Evolutionary conservation across 2,888 invertebrate species (phyloP).

Genomic region (Ferrisia virgata): DNA sequence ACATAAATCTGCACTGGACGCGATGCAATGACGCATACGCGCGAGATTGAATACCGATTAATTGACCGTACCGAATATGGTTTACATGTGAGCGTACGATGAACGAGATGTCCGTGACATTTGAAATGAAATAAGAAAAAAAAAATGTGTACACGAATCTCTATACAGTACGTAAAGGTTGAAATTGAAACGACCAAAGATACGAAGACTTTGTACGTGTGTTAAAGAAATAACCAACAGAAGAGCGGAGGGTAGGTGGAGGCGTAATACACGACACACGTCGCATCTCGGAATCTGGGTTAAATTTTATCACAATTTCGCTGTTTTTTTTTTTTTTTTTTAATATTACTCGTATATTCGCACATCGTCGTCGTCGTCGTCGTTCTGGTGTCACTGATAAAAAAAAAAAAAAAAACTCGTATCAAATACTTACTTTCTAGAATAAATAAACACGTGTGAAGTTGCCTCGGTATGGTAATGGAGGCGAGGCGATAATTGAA

Average conservation of each 20-base stretch:
- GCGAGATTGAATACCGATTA: not conserved
- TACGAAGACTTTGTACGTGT: constrained; percentile 2
- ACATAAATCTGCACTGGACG: not conserved
- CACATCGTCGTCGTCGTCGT: too few relatives aligned
- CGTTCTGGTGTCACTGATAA: not conserved
- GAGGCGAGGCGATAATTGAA: not conserved
- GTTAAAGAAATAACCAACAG: not conserved
- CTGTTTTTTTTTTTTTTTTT: not conserved
- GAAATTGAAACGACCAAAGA: not conserved
- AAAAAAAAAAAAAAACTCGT: too few relatives aligned
- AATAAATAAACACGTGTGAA: not conserved
- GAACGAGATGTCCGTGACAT: not conserved
- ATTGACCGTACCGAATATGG: not conserved
- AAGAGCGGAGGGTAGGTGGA: not conserved
- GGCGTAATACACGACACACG: not conserved
- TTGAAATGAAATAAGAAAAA: too few relatives aligned
- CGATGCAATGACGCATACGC: too few relatives aligned
- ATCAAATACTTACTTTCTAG: not conserved
- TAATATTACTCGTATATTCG: not conserved
- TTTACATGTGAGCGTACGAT: not conserved
- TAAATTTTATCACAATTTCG: constrained; percentile 10
- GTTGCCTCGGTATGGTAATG: not conserved
- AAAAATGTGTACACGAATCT: not conserved
- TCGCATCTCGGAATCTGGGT: not conserved
- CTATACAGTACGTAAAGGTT: not conserved